Evolutionary conservation across 1,140 invertebrate species (phyloP).

Genomic region (Dinoponera quadriceps): DNA sequence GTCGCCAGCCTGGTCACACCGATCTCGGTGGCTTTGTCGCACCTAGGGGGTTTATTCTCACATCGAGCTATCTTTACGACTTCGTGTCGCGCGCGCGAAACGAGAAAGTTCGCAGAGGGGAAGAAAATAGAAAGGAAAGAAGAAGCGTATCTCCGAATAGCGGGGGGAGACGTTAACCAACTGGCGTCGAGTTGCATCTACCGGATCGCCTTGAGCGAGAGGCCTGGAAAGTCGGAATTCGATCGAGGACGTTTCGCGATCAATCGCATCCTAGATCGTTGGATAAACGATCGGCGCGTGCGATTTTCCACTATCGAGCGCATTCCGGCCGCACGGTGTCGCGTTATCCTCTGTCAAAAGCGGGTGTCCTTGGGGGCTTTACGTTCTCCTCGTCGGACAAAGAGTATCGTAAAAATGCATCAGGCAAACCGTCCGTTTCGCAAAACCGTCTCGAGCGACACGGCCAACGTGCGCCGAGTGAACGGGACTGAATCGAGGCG

Average conservation of each 20-base stretch:
- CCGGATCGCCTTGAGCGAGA: constrained; percentile 29
- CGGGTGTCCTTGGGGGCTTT: constrained; percentile 37
- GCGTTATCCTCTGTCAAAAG: constrained; percentile 26
- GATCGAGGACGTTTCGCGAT: constrained; percentile 9
- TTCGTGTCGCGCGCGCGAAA: not conserved
- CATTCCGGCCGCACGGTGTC: not conserved
- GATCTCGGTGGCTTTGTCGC: constrained; percentile 94
- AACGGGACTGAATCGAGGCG: not conserved
- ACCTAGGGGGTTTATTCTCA: constrained; percentile 87
- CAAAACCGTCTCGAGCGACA: not conserved
- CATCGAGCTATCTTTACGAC: constrained; percentile 2
- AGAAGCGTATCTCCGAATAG: not conserved
- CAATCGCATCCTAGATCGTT: constrained; percentile 25
- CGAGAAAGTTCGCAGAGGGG: not conserved
- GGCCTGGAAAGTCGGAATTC: constrained; percentile 17
- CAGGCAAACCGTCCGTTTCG: not conserved
- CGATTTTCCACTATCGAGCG: constrained; percentile 12
- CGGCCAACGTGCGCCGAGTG: not conserved
- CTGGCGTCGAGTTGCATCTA: constrained; percentile 9
- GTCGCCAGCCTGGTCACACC: constrained; percentile 94
- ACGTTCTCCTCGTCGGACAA: constrained; percentile 17
- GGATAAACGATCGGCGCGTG: not conserved
- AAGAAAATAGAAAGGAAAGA: not conserved
- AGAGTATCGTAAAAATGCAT: not conserved
- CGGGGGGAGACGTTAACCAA: not conserved